These are phyloP conservation scores for Sarcophaga variegata DNA, from an alignment of 2,888 invertebrate species.

Conservation along the genomic window DNA sequence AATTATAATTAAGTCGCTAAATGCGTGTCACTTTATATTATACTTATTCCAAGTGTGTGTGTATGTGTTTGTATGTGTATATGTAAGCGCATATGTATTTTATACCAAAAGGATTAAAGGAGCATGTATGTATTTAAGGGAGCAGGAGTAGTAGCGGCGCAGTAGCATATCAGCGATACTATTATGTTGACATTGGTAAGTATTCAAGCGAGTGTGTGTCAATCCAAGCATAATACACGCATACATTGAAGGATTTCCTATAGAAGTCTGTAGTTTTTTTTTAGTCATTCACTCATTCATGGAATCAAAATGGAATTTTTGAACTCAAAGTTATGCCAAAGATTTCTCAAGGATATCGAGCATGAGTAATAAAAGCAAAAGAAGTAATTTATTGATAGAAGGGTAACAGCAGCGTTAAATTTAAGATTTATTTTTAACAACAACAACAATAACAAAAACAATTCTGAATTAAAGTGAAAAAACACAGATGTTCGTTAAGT, in stretches of 20 bases:
- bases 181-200: neutral
- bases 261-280: neutral
- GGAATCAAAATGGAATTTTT: constrained; percentile 26
- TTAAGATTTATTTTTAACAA: too few species aligned
- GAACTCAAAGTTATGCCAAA: constrained; percentile 5
- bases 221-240: neutral
- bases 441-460: too few species aligned
- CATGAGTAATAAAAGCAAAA: neutral
- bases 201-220: constrained; percentile 17
- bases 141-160: neutral
- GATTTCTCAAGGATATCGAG: constrained; percentile 23
- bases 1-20: constrained; percentile 69
- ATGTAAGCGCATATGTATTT: neutral
- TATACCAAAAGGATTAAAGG: constrained; percentile 53
- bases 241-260: neutral
- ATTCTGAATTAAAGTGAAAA: too few species aligned
- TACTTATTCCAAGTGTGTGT: neutral
- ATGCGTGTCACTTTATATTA: constrained; percentile 67
- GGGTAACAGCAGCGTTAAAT: neutral
- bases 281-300: neutral
- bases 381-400: neutral
- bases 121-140: constrained; percentile 28
- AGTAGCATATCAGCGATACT: neutral
- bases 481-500: too few species aligned
- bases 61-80: constrained; percentile 13